Base-by-base conservation (phyloP, 2,888 invertebrate genomes). In the Tricholauxania praeusta region DNA sequence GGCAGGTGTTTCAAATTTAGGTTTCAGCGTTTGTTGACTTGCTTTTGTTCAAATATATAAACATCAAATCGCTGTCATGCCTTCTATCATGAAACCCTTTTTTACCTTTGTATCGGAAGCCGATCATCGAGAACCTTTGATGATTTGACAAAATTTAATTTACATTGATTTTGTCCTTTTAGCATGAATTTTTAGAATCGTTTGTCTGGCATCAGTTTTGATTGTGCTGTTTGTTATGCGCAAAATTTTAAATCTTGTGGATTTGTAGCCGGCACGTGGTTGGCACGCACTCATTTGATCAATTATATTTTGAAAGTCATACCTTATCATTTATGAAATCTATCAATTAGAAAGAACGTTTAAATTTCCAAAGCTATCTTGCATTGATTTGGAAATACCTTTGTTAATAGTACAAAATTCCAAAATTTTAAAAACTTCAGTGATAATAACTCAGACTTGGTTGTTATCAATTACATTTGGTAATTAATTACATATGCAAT, bases 231-330 rank as follows among this genome's bases (percentile, higher is more conserved):
- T 57, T 59, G 57, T 64, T 69, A 59, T 64, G 69, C 64, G 51
- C 55, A n/a, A 48, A 64, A 62, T 57, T 57, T 12, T 15, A 69
- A 64, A 73, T 64, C 64, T 51, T 17, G 64, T n/a, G 57, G 64
- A 69, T 73, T 63, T 69, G 32, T 14, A n/a, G n/a, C 17, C 39
- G 51, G 69, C 68, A 51, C 65, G 72, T 73, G 72, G 10, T 63
- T 73, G 63, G 72, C 72, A 69, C 72, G 69, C 57, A 57, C 22
- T 15, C 12, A 32, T 57, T 48, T 14, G 57, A 28, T 19, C 48
- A 17, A 39, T 60, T 12, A 8, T 62, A 10, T 47, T 62, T 62
- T 47, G 47, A 10, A 39, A 39, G 39, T 39, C 39, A 39, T 39
- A 10, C 1, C 1, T 5, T 8, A 39, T 39, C 39, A 39, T 8